Percentiles rank a stretch among this genome's conserved stretches.
Evolutionary conservation across 2,797 vertebrate species (phyloP).

Genomic region (Nasua narica): DNA sequence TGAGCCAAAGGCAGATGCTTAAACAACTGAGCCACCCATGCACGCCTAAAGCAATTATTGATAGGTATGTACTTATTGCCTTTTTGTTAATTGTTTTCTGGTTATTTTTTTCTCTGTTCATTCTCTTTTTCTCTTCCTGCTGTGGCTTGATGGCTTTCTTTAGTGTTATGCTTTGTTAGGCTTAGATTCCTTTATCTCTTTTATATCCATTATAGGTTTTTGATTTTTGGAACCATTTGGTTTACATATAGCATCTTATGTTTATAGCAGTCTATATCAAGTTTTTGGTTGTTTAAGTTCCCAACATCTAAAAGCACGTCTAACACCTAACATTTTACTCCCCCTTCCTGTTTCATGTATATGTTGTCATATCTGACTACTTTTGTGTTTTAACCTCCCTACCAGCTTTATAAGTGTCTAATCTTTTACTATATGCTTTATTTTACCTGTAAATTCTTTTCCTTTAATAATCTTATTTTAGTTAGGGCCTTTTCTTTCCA

Average conservation of each 20-base stretch:
- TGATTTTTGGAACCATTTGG: background rate
- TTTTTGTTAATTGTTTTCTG: background rate
- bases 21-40: background rate
- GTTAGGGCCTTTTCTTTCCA: background rate
- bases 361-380: background rate
- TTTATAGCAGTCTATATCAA: background rate
- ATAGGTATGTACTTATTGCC: background rate
- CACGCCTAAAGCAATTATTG: background rate
- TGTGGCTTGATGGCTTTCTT: background rate
- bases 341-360: background rate
- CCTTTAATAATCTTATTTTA: background rate
- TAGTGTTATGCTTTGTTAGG: background rate
- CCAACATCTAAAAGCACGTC: background rate
- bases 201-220: background rate
- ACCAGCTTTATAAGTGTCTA: background rate
- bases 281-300: background rate
- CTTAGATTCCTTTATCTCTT: background rate
- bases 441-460: background rate
- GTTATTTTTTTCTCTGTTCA: background rate
- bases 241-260: background rate
- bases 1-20: background rate
- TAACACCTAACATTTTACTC: background rate
- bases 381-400: background rate
- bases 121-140: background rate
- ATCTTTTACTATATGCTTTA: background rate